phyloP scores from a whole-genome alignment of 2,113 vertebrate species.

The Bubalus kerabau region DNA sequence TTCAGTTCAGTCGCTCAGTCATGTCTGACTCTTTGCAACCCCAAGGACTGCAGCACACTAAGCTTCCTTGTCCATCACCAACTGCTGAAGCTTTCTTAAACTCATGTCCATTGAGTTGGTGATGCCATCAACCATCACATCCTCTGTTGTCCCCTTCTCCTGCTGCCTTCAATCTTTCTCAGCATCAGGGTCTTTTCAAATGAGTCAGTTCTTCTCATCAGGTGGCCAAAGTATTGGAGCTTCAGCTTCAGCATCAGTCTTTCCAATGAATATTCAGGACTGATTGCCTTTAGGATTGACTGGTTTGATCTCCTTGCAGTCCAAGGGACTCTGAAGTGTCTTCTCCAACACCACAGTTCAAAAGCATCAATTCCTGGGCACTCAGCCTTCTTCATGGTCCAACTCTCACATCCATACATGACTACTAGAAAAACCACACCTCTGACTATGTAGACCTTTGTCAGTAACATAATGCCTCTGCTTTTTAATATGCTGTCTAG shows the following conservation, averaged over 20 bases:
- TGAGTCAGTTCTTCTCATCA: neutral
- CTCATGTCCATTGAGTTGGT: neutral
- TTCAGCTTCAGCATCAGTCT: neutral
- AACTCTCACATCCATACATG: neutral
- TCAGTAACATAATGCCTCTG: neutral
- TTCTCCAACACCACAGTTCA: neutral
- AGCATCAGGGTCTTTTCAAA: neutral
- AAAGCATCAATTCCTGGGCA: neutral
- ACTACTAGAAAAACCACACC: neutral
- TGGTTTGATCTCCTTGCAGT: neutral
- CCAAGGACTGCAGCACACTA: neutral
- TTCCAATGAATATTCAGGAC: neutral
- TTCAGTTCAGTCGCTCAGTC: no score
- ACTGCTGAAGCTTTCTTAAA: neutral
- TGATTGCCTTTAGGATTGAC: neutral
- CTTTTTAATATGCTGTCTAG: neutral
- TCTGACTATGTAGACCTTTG: neutral
- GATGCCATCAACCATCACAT: neutral
- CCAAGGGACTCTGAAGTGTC: neutral
- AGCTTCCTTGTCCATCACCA: neutral
- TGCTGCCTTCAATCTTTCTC: neutral
- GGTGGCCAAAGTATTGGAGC: neutral
- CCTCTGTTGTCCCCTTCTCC: neutral
- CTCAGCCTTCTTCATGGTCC: neutral
- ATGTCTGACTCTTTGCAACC: accelerated